phyloP scores from a whole-genome alignment of 2,888 invertebrate genomes.

The Clusia tigrina region DNA sequence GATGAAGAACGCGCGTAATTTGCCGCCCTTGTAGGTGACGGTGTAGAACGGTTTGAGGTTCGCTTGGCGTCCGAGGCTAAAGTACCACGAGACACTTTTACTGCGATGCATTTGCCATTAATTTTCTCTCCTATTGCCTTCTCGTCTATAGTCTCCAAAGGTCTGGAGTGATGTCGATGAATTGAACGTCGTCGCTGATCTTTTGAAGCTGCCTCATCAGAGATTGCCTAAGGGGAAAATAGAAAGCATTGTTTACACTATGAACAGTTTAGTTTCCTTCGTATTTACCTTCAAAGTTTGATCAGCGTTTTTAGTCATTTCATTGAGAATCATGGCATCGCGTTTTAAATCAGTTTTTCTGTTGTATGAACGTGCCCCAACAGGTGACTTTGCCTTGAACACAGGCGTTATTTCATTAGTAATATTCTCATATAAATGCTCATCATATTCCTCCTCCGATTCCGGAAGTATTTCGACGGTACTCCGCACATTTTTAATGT shows the following conservation, averaged over 20 bases:
- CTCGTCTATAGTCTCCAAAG: conserved; percentile 63
- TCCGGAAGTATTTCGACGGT: conserved; percentile 29
- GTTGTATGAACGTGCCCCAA: conserved; percentile 45
- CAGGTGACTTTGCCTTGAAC: conserved; percentile 49
- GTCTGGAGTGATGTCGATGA: conserved; percentile 55
- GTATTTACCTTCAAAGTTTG: conserved; percentile 66
- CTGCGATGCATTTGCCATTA: conserved; percentile 38
- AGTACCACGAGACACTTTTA: conserved; percentile 50
- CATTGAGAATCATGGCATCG: conserved; percentile 67
- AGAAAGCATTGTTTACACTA: neutral
- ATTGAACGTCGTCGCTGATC: conserved; percentile 59
- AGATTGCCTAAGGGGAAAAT: conserved; percentile 65
- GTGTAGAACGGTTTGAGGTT: conserved; percentile 41
- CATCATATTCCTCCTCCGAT: conserved; percentile 38
- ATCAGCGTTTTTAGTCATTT: conserved; percentile 70
- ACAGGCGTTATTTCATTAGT: conserved; percentile 54
- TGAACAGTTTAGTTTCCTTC: neutral
- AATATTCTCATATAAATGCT: conserved; percentile 61
- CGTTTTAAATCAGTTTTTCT: conserved; percentile 59
- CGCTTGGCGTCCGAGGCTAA: conserved; percentile 55
- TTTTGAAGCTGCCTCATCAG: conserved; percentile 65
- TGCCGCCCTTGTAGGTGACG: conserved; percentile 43
- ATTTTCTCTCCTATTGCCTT: conserved; percentile 44
- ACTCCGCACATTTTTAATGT: conserved; percentile 22
- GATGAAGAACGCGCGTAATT: conserved; percentile 55